A percentile compares a stretch with the other conserved stretches of the same genome.
Conservation (phyloP, 1,140 invertebrate genomes). For the Goniozus legneri region DNA sequence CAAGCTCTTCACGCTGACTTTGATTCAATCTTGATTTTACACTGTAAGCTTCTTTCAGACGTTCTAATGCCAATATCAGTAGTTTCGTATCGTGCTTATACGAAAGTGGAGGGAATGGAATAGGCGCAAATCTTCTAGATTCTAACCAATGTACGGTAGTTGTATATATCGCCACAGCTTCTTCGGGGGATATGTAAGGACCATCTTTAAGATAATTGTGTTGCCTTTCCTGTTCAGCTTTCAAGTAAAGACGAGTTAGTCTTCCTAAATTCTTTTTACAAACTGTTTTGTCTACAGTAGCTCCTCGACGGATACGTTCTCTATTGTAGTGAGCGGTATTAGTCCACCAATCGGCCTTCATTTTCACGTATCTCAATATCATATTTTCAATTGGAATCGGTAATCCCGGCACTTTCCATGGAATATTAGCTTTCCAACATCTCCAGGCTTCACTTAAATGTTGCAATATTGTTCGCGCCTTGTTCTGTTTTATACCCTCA, state of each 20-base stretch:
- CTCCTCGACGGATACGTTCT: slow-evolving; percentile 88
- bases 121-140: slow-evolving; percentile 95
- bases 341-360: slow-evolving; percentile 99
- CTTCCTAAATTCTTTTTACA: slow-evolving; percentile 99
- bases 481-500: slow-evolving; percentile 99
- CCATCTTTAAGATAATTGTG: slow-evolving; percentile 99
- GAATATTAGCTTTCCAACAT: slow-evolving; percentile 99
- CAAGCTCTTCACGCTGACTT: slow-evolving; percentile 97
- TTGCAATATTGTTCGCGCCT: slow-evolving; percentile 97
- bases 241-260: slow-evolving; percentile 93
- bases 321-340: slow-evolving; percentile 99
- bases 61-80: slow-evolving; percentile 92
- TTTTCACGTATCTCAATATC: slow-evolving; percentile 99
- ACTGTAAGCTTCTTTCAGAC: slow-evolving; percentile 98
- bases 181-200: slow-evolving; percentile 98
- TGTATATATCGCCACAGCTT: slow-evolving; percentile 99
- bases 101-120: slow-evolving; percentile 97
- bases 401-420: slow-evolving; percentile 98
- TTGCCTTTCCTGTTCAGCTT: slow-evolving; percentile 98
- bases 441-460: slow-evolving; percentile 99
- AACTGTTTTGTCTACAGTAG: slow-evolving; percentile 98
- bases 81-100: slow-evolving; percentile 99
- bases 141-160: slow-evolving; percentile 99
- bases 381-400: slow-evolving; percentile 99
- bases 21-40: slow-evolving; percentile 98